phyloP scores from a whole-genome alignment of 2,113 vertebrate genomes.

The Zosterops borbonicus region DNA sequence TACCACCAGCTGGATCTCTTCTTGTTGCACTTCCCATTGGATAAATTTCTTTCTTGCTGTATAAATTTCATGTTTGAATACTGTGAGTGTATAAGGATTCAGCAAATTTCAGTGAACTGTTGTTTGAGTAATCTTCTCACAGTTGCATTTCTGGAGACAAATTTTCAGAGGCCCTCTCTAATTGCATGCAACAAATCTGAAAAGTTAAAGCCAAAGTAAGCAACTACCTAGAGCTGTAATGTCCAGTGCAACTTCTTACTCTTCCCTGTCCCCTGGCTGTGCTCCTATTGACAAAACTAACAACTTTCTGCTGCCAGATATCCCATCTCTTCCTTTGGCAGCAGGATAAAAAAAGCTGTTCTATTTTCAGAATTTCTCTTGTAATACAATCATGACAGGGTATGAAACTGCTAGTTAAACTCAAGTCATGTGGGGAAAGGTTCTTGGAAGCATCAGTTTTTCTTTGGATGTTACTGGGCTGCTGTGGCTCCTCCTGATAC shows the following conservation, averaged over 20 bases:
- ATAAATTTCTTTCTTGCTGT: background rate
- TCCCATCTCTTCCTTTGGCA: background rate
- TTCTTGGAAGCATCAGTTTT: background rate
- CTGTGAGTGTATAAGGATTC: background rate
- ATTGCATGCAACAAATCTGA: background rate
- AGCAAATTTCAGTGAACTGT: background rate
- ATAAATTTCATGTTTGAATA: background rate
- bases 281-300: background rate
- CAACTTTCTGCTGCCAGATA: background rate
- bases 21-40: background rate
- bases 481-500: background rate
- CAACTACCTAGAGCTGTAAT: background rate
- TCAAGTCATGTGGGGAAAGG: background rate
- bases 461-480: background rate
- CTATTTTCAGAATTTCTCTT: conserved; percentile 15
- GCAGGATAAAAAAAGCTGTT: background rate
- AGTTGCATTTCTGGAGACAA: background rate
- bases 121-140: background rate
- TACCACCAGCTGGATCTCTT: background rate
- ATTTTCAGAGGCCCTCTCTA: background rate
- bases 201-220: background rate
- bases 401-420: background rate
- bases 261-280: background rate
- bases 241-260: background rate
- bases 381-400: background rate